Base-by-base conservation (phyloP, 2,888 invertebrate species). In the Drosophila pseudotakahashii region DNA sequence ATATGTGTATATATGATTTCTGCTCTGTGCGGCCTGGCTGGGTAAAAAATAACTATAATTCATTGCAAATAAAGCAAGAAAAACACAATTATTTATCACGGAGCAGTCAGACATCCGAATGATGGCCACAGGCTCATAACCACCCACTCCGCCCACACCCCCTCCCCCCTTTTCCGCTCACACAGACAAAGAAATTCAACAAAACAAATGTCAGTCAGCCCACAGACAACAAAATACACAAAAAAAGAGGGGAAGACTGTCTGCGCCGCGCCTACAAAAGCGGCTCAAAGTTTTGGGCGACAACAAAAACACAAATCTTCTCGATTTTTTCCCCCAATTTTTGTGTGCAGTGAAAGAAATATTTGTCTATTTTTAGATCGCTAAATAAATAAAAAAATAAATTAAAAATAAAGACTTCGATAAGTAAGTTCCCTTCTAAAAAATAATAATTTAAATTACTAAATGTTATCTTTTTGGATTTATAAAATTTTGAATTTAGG, bases 81-180 rank as follows among this genome's bases (percentile, higher is more conserved):
- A 75, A 71, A 75, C 69, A 84, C 78, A 84, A 87, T 87, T 84
- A 84, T 84, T 87, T 84, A 87, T 84, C 77, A 78, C 76, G 73
- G 55, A 50, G 53, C 58, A 66, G 58, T 53, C 60, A 54, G 55
- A 57, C 59, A 61, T 39, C 50, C 57, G 34, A 53, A 44, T 45
- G 64, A 53, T 67, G 67, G 37, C 57, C 55, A 45, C 48, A 23
- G 66, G 66, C 66, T 39, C 53, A 45, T n/a, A 45, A 14, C 57
- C 55, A 32, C 30, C 53, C 54, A 54, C 36, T 47, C 39, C 9
- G 1, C 14, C 39, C 19, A 52, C 7, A 1, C 50, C 47, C 1
- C 16, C 54, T 19, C 2, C 6, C 6, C 41, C 30, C 19, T 19
- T 32, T 26, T 34, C 11, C 16, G 9, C 9, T 19, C 30, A 41